Evolutionary conservation across 2,113 vertebrate genomes (phyloP).

Genomic region (Acrocephalus kingi): DNA sequence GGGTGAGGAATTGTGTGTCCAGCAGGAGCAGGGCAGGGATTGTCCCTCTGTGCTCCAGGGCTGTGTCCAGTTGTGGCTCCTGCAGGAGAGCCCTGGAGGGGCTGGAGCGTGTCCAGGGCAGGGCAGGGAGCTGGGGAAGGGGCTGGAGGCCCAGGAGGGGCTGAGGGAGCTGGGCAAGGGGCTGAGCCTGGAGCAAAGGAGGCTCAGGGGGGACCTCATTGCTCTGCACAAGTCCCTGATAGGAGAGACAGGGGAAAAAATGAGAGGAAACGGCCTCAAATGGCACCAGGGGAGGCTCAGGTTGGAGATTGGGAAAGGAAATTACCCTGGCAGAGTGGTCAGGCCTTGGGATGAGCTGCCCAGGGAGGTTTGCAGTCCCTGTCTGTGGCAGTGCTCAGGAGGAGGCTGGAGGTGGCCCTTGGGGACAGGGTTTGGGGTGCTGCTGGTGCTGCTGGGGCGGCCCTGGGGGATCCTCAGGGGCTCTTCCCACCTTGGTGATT

Average conservation of each 20-base stretch:
- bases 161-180: too few species aligned
- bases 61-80: too few species aligned
- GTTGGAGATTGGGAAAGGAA: background rate
- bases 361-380: background rate
- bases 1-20: background rate
- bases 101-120: background rate
- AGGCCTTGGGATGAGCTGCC: background rate
- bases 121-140: background rate
- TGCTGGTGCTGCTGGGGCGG: background rate
- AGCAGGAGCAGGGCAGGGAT: background rate
- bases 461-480: fast-evolving
- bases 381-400: background rate
- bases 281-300: background rate
- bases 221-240: too few species aligned
- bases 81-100: background rate
- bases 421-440: background rate
- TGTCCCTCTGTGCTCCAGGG: too few species aligned
- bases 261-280: background rate
- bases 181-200: too few species aligned
- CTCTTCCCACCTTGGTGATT: background rate
- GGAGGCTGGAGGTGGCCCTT: background rate
- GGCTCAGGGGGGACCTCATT: too few species aligned
- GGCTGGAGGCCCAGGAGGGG: background rate
- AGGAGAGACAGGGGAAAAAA: background rate
- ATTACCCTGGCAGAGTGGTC: background rate